These are phyloP conservation scores for Phenganax marumi DNA, from an alignment of 92 coral and sea anemone genomes.

Conservation along the genomic window DNA sequence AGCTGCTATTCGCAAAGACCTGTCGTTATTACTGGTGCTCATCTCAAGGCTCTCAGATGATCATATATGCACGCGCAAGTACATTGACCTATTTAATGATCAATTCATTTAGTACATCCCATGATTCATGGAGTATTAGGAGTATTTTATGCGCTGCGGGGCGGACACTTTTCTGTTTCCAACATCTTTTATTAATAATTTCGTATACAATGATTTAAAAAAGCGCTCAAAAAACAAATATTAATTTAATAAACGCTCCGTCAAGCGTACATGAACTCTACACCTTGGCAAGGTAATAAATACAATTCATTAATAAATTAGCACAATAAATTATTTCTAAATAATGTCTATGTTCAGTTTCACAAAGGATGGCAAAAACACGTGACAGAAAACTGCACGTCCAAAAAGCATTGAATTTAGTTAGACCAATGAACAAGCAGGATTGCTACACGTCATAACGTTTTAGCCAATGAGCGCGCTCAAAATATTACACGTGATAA, in stretches of 20 bases:
- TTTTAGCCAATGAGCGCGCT: background rate
- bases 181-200: slow-evolving; percentile 34
- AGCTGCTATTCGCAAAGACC: too few species aligned
- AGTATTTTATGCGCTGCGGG: background rate
- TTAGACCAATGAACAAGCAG: too few species aligned
- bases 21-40: too few species aligned
- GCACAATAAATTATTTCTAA: slow-evolving; percentile 24
- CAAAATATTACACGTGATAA: background rate
- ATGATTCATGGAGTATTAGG: too few species aligned
- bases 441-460: background rate
- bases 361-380: background rate
- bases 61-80: too few species aligned
- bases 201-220: slow-evolving; percentile 44
- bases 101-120: too few species aligned
- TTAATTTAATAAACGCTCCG: slow-evolving; percentile 36
- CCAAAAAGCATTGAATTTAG: background rate
- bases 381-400: background rate
- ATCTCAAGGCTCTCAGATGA: too few species aligned
- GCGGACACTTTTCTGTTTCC: background rate
- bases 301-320: slow-evolving; percentile 39
- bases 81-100: too few species aligned
- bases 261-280: background rate
- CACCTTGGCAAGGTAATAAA: slow-evolving; percentile 13
- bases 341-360: background rate
- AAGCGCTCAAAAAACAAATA: slow-evolving; percentile 38